Evolutionary conservation across 92 coral and sea anemone species (phyloP), one percentile per base, ranked within the genome.

Genomic region (Bergia sp.): DNA sequence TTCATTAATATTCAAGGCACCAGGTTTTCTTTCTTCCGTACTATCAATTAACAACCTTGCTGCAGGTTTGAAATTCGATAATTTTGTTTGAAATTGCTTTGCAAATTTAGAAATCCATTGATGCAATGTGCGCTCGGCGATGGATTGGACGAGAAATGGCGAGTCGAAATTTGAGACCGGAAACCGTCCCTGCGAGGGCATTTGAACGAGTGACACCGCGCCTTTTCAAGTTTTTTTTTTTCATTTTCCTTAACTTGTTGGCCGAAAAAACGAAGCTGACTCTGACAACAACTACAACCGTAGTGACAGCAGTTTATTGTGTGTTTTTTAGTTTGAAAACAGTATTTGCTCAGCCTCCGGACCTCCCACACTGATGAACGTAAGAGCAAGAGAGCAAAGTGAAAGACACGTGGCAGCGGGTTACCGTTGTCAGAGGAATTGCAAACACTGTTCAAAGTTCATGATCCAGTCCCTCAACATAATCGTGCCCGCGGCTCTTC

Each of bases 141-240:
- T 5, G 53, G 80, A 76, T 76, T 76, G 80, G 80, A 76, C 45
- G 50, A 76, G 82, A 49, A 36, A 49, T 36, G 82, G 82, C 65
- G 61, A 79, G 40, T 79, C 82, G 79, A 84, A 45, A 84, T 36
- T 42, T 72, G 79, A 84, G 57, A 84, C 87, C 87, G 87, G 87
- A 72, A 69, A 7, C 66, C n/a, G 64, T 4, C 65, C 79, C 61
- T 41, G 76, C 41, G 80, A 39, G 53, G 80, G 80, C 53, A 39
- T 76, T 29, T 41, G 80, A 41, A 13, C 10, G 9, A 76, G 79
- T 76, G 69, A 21, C 69, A 61, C 29, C 16, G 23, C 67, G 36
- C 40, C 12, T 75, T 41, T 76, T 11, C 20, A 76, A 29, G 29
- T 29, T 29, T 29, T 29, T 2, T 15, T 39, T 41, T 75, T 75